Conservation (phyloP, 2,797 vertebrate species). For the Clarias laeviceps region DNA sequence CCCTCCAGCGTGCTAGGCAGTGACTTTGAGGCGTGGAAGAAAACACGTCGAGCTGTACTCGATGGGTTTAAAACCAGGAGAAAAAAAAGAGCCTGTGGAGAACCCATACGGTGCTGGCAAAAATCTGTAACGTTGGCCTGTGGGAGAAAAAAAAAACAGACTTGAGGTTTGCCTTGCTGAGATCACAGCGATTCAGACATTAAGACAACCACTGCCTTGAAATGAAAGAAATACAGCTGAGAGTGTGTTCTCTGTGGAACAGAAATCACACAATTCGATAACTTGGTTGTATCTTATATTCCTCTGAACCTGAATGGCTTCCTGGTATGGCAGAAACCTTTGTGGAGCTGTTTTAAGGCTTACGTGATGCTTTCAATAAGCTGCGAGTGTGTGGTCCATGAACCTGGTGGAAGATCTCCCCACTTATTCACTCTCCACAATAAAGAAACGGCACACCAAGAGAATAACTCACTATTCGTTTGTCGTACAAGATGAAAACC, state of each 20-base stretch:
- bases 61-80: not conserved
- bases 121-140: not conserved
- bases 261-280: not conserved
- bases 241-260: not conserved
- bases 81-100: constrained; percentile 19
- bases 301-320: not conserved
- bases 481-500: constrained; percentile 30
- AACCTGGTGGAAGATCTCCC: not conserved
- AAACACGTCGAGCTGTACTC: not conserved
- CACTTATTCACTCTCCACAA: not conserved
- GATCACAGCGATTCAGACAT: constrained; percentile 11
- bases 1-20: constrained; percentile 58
- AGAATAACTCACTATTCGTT: constrained; percentile 35
- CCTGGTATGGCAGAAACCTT: not conserved
- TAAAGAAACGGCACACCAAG: not conserved
- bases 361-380: not conserved
- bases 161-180: not conserved
- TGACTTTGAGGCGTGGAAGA: constrained; percentile 24
- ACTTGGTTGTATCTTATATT: not conserved
- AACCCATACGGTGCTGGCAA: constrained; percentile 25
- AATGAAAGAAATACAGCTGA: not conserved
- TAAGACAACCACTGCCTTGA: not conserved
- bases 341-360: not conserved
- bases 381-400: not conserved
- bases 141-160: constrained; percentile 11